Conservation (phyloP, 2,797 vertebrate genomes). For the Syngnathus rostellatus region DNA sequence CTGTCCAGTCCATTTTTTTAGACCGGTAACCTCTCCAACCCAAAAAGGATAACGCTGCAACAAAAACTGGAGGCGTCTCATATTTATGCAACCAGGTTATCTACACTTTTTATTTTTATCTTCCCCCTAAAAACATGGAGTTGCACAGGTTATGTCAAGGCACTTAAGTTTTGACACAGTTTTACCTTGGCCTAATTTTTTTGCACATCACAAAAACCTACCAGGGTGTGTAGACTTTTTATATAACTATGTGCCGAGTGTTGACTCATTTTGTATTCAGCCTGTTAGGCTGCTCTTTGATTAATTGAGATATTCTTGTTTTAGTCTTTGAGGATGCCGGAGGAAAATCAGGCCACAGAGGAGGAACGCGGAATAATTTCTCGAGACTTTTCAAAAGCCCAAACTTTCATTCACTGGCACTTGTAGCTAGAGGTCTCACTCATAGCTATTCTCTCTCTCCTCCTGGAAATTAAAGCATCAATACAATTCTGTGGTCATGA, state of each 20-base stretch:
- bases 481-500: constrained; percentile 54
- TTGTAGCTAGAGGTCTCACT: constrained; percentile 18
- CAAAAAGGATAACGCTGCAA: too few relatives aligned
- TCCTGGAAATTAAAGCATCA: constrained; percentile 52
- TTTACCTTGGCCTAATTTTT: too few relatives aligned
- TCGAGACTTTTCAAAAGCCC: neutral
- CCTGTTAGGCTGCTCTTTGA: neutral
- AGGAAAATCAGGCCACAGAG: constrained; percentile 21
- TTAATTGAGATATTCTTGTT: neutral
- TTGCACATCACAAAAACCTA: too few relatives aligned
- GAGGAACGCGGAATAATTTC: neutral
- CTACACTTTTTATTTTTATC: too few relatives aligned
- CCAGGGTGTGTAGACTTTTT: neutral
- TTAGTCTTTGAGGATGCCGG: constrained; percentile 9
- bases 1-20: too few relatives aligned
- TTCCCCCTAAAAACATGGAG: too few relatives aligned
- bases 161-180: too few relatives aligned
- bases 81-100: neutral
- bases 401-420: constrained; percentile 23
- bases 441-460: constrained; percentile 32
- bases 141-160: too few relatives aligned
- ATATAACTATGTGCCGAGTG: constrained; percentile 4
- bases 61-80: neutral
- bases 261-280: constrained; percentile 31
- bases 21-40: too few relatives aligned